Base-by-base conservation (phyloP, 30 jellyfish, hydroid and myxozoan genomes). In the Aurelia aurita region DNA sequence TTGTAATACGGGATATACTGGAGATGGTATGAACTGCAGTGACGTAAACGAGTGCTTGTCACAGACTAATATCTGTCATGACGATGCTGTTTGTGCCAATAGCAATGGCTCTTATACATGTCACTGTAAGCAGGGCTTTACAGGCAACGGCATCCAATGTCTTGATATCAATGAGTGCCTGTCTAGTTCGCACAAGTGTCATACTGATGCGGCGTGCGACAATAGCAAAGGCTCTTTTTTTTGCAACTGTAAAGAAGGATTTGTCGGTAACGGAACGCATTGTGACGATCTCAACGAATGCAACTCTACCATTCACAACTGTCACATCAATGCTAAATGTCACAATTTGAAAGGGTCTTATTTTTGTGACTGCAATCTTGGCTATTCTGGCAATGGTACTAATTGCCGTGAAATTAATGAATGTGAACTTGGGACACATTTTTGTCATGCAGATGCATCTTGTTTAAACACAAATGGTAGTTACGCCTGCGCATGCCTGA, bases 31-130 rank as follows among this genome's bases (percentile, higher is more conserved):
- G 22, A 13, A 47, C 16, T 79, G 97, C 31, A 53, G 47, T 12
- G 97, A 91, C 60, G 61, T 85, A 11, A 54, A 91, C 31, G 98
- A 91, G 66, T 91, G 98, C 86, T 3, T 16, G 13, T 15, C 7
- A 5, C 47, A 69, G 21, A 25, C 55, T 7, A 80, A 91, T 65
- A 55, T 44, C 22, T 87, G 96, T 51, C 43, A 59, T 59, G 31
- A 12, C 2, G 35, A 83, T 72, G 90, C 90, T 6, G 25, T 10
- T 21, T 87, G 96, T 60, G 11, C 31, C 31, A 87, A 87, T 53
- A 2, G 55, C 3, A 58, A 6, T 1, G 88, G 89, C 25, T 25
- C 82, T 21, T 85, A 59, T 28, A 2, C 46, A 1, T 85, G 95
- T 31, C 12, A 26, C 21, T 85, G 95, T 43, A 59, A 12, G 5